Evolutionary conservation across 2,113 vertebrate species (phyloP), one percentile per base, ranked within the genome.

Genomic region (Solenodon paradoxus): DNA sequence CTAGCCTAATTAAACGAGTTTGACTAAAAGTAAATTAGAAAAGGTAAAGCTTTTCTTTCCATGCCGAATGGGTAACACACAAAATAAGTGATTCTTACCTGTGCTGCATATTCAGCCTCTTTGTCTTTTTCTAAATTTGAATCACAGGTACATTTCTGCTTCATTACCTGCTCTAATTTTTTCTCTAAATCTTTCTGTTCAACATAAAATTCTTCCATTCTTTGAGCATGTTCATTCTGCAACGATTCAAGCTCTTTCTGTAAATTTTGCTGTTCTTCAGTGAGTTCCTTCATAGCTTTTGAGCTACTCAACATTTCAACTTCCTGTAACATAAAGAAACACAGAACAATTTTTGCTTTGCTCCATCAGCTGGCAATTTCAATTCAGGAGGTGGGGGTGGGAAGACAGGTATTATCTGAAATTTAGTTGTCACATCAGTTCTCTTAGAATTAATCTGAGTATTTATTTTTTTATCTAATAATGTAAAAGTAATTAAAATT

Each of bases 141-240:
- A 96, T 99, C 99, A 78, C 99, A 99, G 89, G 98, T 98, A 94
- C 99, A 99, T 88, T 99, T 99, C 87, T 99, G 99, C 97, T 99
- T 99, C 97, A 99, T 99, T 93, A 99, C 99, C 97, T 99, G 99
- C 97, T 99, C 99, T 98, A 99, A 97, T 94, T 99, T 99, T 94
- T 98, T 99, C 98, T 99, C 99, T 97, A 99, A 98, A 97, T 99
- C 99, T 96, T 98, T 98, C 98, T 99, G 99, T 88, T 99, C 99
- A 98, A 99, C 98, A 96, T 99, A 99, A 96, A 99, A 99, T 96
- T 99, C 99, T 97, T 99, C 99, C 98, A 99, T 99, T 97, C 98
- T 99, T 95, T 99, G 99, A 90, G 99, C 98, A 95, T 99, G 99
- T 94, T 99, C 99, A 64, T 98, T 99, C 98, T 99, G 99, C 97